phyloP scores from a whole-genome alignment of 2,888 invertebrate genomes.

The Volucella bombylans region DNA sequence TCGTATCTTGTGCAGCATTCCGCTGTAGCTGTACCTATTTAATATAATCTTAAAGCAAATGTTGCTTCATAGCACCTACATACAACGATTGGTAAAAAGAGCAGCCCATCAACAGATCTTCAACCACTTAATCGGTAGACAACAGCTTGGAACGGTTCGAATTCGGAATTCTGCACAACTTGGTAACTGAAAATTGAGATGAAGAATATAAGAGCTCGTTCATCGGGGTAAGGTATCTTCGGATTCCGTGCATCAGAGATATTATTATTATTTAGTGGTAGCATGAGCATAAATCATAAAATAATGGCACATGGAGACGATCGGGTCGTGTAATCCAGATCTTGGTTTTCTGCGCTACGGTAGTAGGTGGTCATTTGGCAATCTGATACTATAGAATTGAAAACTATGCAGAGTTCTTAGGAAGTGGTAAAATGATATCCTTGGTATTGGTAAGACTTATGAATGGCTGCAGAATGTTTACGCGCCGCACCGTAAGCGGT shows the following conservation, averaged over 20 bases:
- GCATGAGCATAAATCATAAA: conserved; percentile 73
- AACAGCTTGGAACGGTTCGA: conserved; percentile 12
- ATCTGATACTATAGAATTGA: conserved; percentile 69
- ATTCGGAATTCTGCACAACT: conserved; percentile 53
- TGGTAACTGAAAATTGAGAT: conserved; percentile 58
- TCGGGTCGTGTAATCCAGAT: conserved; percentile 70
- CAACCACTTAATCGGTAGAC: conserved; percentile 73
- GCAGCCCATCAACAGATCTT: conserved; percentile 70
- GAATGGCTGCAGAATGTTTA: conserved; percentile 42
- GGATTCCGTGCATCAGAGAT: conserved; percentile 73
- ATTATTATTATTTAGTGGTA: conserved; percentile 73
- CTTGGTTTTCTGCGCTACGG: conserved; percentile 49
- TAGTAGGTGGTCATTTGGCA: conserved; percentile 72
- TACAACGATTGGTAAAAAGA: conserved; percentile 16
- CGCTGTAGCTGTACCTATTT: conserved; percentile 66
- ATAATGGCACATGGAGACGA: conserved; percentile 70
- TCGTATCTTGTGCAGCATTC: conserved; percentile 68
- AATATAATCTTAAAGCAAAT: conserved; percentile 56
- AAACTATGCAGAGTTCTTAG: conserved; percentile 37
- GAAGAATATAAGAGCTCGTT: conserved; percentile 32
- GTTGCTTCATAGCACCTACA: conserved; percentile 54
- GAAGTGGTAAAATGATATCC: neutral
- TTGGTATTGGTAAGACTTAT: conserved; percentile 30
- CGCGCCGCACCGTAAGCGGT: conserved; percentile 55
- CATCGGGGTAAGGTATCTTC: conserved; percentile 58